Evolutionary conservation across 92 coral and sea anemone species (phyloP).

Genomic region (Palythoa heliodiscus): DNA sequence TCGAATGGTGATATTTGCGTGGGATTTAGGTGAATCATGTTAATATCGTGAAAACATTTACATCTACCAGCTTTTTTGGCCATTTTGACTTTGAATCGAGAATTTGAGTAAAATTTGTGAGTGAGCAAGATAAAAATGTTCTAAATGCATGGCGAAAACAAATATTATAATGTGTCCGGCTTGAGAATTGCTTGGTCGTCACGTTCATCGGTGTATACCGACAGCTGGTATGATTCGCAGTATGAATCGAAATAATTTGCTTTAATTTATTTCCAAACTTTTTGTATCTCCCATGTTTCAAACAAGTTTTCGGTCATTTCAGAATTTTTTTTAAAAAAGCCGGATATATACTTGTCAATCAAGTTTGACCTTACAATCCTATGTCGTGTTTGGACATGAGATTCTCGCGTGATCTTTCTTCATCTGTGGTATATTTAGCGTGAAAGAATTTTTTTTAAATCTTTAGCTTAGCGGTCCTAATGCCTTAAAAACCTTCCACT

Average conservation of each 20-base stretch:
- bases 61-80: background rate
- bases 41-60: background rate
- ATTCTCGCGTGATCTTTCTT: constrained; percentile 42
- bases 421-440: constrained; percentile 38
- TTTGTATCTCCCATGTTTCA: constrained; percentile 2
- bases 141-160: background rate
- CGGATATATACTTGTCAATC: background rate
- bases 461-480: constrained; percentile 28
- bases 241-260: constrained; percentile 1
- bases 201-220: constrained; percentile 2
- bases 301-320: background rate
- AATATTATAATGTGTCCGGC: constrained; percentile 11
- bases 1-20: constrained; percentile 15
- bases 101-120: background rate
- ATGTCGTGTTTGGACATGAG: background rate
- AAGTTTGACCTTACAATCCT: background rate
- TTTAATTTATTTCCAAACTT: background rate
- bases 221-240: constrained; percentile 34
- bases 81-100: background rate
- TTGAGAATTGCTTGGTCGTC: constrained; percentile 33
- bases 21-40: background rate
- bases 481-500: constrained; percentile 6
- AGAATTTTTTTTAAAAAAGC: background rate
- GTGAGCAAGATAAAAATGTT: background rate
- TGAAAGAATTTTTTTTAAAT: constrained; percentile 29